Evolutionary conservation across 2,888 invertebrate species (phyloP), one percentile per base, ranked within the genome.

Genomic region (Bimastos eiseni): DNA sequence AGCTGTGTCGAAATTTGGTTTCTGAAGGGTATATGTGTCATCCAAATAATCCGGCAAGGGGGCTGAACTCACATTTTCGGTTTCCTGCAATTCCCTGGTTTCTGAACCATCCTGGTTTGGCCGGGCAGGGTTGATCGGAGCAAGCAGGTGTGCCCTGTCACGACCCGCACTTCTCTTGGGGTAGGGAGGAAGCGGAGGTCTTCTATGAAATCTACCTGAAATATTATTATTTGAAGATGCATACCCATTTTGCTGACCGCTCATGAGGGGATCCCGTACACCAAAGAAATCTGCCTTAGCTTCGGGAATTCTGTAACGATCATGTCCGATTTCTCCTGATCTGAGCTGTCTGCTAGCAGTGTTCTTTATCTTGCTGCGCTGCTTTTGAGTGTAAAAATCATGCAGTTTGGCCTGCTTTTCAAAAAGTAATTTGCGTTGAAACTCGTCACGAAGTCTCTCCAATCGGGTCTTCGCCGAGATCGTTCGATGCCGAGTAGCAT

Each of bases 101-200:
- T 70, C n/a, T 70, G 70, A n/a, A 70, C 70, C n/a, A 11, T 13
- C 70, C 30, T n/a, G 70, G 70, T 70, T 70, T 70, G 70, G 70
- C 13, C 70, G 70, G 6, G 70, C 70, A 2, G 70, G 70, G 70
- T 70, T 70, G 30, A 70, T 70, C n/a, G 70, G 70, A 8, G 70
- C 70, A 30, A 70, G 70, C 70, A 70, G 70, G n/a, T 70, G 70
- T n/a, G 70, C 70, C 70, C 70, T 70, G 70, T 70, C 70, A 70
- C 70, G 70, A 70, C 70, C 70, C n/a, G 70, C 70, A 13, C 70
- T 70, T 70, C 70, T 70, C 17, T 70, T 70, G n/a, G 30, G 30
- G 70, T 70, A 70, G 70, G 70, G 70, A 70, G 70, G 70, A 70
- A 70, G 70, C n/a, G 70, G n/a, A 70, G 70, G 70, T 70, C 70